These are phyloP conservation scores for Seriola dumerili DNA, from an alignment of 2,113 vertebrate species.

Conservation along the genomic window DNA sequence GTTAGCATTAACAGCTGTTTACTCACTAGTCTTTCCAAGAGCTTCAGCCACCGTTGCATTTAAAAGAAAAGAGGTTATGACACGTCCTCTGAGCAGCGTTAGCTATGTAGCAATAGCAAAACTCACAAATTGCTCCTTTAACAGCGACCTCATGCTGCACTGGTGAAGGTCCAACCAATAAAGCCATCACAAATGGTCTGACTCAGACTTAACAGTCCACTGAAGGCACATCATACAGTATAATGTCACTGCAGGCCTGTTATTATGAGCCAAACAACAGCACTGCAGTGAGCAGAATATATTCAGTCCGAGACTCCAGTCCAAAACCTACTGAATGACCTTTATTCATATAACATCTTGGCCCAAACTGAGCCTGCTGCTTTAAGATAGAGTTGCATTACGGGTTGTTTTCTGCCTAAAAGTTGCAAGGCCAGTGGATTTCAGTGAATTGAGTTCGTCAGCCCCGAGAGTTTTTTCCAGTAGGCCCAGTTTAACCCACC, in stretches of 20 bases:
- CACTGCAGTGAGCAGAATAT: background rate
- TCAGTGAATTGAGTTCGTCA: background rate
- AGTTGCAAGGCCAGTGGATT: background rate
- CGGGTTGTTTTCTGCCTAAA: background rate
- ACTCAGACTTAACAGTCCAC: background rate
- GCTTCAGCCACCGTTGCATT: too few species aligned
- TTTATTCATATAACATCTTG: background rate
- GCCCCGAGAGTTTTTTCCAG: background rate
- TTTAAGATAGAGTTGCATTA: background rate
- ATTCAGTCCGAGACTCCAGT: background rate
- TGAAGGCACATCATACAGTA: background rate
- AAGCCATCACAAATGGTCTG: background rate
- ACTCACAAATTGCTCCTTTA: too few species aligned
- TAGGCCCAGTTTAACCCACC: background rate
- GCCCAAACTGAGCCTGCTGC: background rate
- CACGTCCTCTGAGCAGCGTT: too few species aligned
- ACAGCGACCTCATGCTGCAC: background rate
- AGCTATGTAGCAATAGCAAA: too few species aligned
- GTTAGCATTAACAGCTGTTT: too few species aligned
- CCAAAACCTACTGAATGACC: background rate
- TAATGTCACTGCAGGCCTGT: background rate
- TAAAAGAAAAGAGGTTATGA: too few species aligned
- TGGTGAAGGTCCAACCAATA: background rate
- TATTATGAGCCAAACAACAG: slow-evolving; percentile 5
- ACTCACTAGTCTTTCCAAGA: too few species aligned